Percentiles rank a stretch among this genome's conserved stretches.
These are phyloP conservation scores for Orthonyx spaldingii DNA, from an alignment of 2,113 vertebrate genomes.

Conservation along the genomic window DNA sequence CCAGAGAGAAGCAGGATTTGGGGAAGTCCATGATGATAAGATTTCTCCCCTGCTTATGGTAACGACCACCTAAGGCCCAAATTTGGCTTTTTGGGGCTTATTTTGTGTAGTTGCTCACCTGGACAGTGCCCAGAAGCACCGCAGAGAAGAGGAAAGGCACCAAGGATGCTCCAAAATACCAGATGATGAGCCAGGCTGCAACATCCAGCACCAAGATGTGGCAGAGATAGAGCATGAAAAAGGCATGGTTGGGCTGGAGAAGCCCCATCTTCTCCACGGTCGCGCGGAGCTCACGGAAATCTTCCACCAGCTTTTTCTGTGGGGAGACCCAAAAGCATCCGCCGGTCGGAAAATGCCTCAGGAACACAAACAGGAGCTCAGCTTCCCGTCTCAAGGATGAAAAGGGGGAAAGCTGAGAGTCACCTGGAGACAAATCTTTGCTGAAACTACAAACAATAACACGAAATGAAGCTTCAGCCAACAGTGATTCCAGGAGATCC, in stretches of 20 bases:
- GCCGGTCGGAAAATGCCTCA: not conserved
- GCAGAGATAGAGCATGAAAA: slow-evolving; percentile 71
- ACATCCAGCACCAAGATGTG: slow-evolving; percentile 78
- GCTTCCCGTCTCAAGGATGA: not conserved
- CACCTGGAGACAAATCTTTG: not conserved
- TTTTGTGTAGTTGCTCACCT: slow-evolving; percentile 55
- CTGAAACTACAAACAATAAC: not conserved
- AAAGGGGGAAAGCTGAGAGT: not conserved
- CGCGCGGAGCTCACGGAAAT: slow-evolving; percentile 75
- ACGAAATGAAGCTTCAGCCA: not conserved
- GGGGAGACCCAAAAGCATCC: not conserved
- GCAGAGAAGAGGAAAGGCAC: slow-evolving; percentile 69
- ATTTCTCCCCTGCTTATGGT: not conserved
- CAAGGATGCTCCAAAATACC: slow-evolving; percentile 72
- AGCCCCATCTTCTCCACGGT: slow-evolving; percentile 75
- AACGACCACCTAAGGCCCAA: not conserved
- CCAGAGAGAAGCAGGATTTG: not conserved
- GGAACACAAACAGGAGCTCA: not conserved
- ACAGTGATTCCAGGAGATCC: not conserved
- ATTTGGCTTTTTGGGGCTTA: not conserved
- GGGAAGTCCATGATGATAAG: accelerated
- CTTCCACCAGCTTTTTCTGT: slow-evolving; percentile 71
- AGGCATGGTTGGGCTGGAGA: slow-evolving; percentile 63
- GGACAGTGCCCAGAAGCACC: slow-evolving; percentile 71
- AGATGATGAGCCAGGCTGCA: slow-evolving; percentile 73